phyloP scores from a whole-genome alignment of 2,797 vertebrate species.

The Neosilurus mollespiculum region DNA sequence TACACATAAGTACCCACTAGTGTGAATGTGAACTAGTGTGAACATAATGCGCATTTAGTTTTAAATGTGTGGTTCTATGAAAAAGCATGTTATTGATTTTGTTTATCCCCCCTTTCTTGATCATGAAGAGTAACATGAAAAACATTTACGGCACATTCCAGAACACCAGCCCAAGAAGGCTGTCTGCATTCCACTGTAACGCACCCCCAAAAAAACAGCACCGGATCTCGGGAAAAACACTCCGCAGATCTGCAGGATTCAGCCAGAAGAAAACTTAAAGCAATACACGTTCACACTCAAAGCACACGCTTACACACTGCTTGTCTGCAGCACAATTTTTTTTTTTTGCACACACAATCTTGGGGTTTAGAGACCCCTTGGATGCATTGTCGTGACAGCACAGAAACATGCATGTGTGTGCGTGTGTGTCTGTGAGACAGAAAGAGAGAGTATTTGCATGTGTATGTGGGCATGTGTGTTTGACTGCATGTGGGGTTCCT shows the following conservation, averaged over 20 bases:
- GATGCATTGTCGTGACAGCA: constrained; percentile 59
- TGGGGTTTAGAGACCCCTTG: constrained; percentile 74
- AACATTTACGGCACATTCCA: constrained; percentile 63
- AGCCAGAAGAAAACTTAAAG: constrained; percentile 55
- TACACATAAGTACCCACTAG: not conserved
- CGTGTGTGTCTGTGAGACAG: not conserved
- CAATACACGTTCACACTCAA: constrained; percentile 39
- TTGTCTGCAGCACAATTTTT: constrained; percentile 64
- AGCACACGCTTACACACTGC: constrained; percentile 22
- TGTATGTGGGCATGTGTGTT: constrained; percentile 38
- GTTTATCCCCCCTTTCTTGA: constrained; percentile 41
- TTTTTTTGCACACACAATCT: constrained; percentile 67
- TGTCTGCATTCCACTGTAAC: constrained; percentile 51
- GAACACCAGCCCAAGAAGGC: constrained; percentile 60
- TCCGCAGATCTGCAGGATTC: constrained; percentile 55
- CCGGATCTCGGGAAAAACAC: constrained; percentile 52
- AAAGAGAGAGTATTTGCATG: not conserved
- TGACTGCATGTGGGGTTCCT: constrained; percentile 64
- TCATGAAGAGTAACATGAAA: constrained; percentile 59
- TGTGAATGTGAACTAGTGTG: constrained; percentile 6
- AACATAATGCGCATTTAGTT: constrained; percentile 17
- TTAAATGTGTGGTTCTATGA: constrained; percentile 40
- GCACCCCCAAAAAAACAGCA: constrained; percentile 49
- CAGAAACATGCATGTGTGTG: constrained; percentile 31
- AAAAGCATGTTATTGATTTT: constrained; percentile 49